These are phyloP conservation scores for Gymnocheta viridis DNA, from an alignment of 2,888 invertebrate genomes.

Conservation along the genomic window DNA sequence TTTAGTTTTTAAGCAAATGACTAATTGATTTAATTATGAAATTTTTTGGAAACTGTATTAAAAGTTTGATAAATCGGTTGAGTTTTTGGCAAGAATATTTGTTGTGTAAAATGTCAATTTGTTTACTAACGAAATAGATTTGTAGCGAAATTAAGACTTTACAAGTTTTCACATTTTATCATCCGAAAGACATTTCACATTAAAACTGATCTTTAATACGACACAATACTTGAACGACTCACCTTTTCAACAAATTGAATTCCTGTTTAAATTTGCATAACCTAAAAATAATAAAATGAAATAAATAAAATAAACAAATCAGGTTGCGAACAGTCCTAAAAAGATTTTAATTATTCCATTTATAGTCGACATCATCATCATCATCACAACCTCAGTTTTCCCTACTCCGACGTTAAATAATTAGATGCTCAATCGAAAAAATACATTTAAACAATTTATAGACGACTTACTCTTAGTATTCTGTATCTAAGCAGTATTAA, in stretches of 20 bases:
- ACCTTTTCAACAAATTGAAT: neutral
- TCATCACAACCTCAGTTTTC: neutral
- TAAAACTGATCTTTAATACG: slow-evolving; percentile 5
- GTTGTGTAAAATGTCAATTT: no score
- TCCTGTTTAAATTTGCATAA: neutral
- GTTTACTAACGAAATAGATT: neutral
- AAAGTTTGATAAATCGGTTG: no score
- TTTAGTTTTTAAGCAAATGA: no score
- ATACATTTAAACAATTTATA: slow-evolving; percentile 4
- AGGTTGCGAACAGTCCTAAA: slow-evolving; percentile 21
- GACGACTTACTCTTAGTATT: neutral
- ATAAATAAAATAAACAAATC: neutral
- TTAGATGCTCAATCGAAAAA: neutral
- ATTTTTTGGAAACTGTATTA: no score
- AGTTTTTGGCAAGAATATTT: no score
- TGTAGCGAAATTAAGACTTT: neutral
- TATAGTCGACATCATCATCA: neutral
- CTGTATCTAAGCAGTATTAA: neutral
- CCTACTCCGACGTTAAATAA: neutral
- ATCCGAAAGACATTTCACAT: neutral
- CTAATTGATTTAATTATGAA: no score
- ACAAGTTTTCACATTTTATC: neutral
- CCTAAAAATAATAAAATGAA: neutral
- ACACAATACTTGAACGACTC: neutral
- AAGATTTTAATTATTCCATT: slow-evolving; percentile 40